Evolutionary conservation across 2,888 invertebrate species (phyloP), one percentile per base, ranked within the genome.

Genomic region (Cyclophora punctaria): DNA sequence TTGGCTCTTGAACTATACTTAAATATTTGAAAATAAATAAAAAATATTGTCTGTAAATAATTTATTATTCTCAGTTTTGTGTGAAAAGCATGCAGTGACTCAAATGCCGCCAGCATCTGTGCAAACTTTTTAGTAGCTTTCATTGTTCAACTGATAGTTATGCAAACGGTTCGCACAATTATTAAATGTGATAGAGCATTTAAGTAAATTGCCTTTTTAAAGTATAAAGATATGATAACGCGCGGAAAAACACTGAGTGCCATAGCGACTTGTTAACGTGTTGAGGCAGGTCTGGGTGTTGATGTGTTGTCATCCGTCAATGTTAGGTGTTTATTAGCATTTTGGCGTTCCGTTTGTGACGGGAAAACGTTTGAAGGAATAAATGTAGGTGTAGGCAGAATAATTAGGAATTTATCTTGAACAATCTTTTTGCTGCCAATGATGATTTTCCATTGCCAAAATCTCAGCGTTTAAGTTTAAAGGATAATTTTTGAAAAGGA

Each of bases 271-370:
- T 65, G 56, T 58, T 57, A 57, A 44, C 62, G 51, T 63, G 73
- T 84, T 83, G 80, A 66, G 80, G 78, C 69, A 81, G 83, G 81
- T 82, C 76, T 63, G 59, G 71, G 61, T 60, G 55, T 57, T 48
- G 37, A 37, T 37, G 4, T 5, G 5, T 50, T 47, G 52, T 55
- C 48, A 53, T 50, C 47, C 48, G 57, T 51, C 58, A 54, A 57
- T 56, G 52, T 57, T 20, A 20, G 20, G 20, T 20, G 1, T 20
- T 20, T 20, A 20, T 20, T 20, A 20, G 20, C 20, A 20, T 20
- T 20, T 20, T 20, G 20, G 20, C 20, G 20, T 20, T 20, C 20
- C 20, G 20, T 20, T 20, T 20, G 20, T 20, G 20, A 20, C 20
- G 20, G 20, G 20, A 20, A 20, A 20, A 20, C 20, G 20, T 20